Percentiles rank a stretch among this genome's conserved stretches.
phyloP scores from a whole-genome alignment of 2,888 invertebrate genomes.

The Melikaiella ostensackeni region DNA sequence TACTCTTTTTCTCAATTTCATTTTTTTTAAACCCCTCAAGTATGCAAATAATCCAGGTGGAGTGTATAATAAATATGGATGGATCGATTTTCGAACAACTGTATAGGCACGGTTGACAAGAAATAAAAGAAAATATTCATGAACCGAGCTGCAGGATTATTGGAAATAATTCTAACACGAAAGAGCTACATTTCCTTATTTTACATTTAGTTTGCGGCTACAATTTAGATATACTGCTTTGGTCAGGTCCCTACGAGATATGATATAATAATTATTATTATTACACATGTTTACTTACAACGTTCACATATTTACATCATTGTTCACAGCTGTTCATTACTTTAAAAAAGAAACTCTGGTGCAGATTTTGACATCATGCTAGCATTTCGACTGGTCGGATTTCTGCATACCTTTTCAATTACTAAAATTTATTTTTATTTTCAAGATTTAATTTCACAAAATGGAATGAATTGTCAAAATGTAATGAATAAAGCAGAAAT shows the following conservation, averaged over 20 bases:
- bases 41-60: conserved; percentile 14
- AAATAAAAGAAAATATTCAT: conserved; percentile 21
- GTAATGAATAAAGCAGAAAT: neutral
- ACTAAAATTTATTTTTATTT: neutral
- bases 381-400: neutral
- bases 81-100: conserved; percentile 69
- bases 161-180: neutral
- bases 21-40: neutral
- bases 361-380: neutral
- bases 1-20: neutral
- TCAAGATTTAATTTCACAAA: neutral
- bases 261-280: conserved; percentile 1
- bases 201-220: conserved; percentile 2
- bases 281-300: too few relatives aligned
- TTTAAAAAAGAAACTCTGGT: neutral
- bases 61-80: conserved; percentile 50
- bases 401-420: neutral
- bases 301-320: too few relatives aligned
- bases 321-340: neutral
- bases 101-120: conserved; percentile 56
- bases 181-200: conserved; percentile 3
- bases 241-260: conserved; percentile 57
- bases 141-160: conserved; percentile 2
- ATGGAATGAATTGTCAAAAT: neutral
- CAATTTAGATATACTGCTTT: conserved; percentile 47